These are phyloP conservation scores for Narcine bancroftii DNA, from an alignment of 2,113 vertebrate species.

Conservation along the genomic window DNA sequence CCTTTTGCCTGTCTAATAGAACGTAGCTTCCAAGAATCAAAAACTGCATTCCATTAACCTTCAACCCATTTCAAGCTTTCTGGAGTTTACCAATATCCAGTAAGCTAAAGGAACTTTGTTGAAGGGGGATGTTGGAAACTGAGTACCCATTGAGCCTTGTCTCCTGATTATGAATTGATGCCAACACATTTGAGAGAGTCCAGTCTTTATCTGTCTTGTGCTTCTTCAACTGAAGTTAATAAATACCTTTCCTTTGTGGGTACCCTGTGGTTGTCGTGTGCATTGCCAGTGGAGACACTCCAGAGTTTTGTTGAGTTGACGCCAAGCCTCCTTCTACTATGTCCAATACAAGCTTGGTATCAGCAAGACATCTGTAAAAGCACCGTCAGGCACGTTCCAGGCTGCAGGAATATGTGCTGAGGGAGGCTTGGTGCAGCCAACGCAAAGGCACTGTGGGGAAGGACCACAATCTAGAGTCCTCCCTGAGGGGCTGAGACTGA, in stretches of 20 bases:
- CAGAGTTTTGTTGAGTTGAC: background rate
- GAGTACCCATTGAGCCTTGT: background rate
- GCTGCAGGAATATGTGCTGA: no score
- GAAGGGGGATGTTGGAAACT: background rate
- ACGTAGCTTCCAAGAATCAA: background rate
- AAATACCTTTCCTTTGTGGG: no score
- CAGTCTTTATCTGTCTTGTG: background rate
- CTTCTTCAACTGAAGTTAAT: background rate
- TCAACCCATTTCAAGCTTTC: background rate
- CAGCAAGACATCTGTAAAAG: no score
- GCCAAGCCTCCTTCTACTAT: background rate
- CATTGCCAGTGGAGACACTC: background rate
- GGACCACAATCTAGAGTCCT: no score
- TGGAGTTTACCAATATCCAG: background rate
- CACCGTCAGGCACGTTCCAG: no score
- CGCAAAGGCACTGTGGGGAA: no score
- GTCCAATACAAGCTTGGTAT: background rate
- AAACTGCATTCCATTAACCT: background rate
- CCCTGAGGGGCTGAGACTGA: no score
- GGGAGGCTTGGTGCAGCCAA: no score
- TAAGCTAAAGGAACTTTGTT: background rate
- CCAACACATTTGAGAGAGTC: no score
- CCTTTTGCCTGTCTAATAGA: no score
- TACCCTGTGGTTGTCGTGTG: background rate
- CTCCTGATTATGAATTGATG: no score